Conservation (phyloP, 2,113 vertebrate species). For the Microcebus lehilahytsara region DNA sequence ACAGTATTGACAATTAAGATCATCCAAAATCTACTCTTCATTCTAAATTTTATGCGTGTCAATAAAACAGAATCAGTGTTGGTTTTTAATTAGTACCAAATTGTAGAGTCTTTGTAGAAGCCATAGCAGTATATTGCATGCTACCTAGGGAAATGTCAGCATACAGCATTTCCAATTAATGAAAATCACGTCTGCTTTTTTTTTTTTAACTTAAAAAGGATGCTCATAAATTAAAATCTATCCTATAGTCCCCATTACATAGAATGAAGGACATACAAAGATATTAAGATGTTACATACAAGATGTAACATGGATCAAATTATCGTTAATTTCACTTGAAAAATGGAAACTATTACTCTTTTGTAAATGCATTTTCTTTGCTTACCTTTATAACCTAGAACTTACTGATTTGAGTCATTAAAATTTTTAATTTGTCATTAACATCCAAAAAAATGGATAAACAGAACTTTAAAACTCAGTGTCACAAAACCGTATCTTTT, state of each 20-base stretch:
- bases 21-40: background rate
- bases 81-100: background rate
- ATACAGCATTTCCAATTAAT: background rate
- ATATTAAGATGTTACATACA: background rate
- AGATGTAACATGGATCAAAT: background rate
- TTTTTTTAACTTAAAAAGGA: background rate
- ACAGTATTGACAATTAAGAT: background rate
- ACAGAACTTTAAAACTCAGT: background rate
- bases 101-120: background rate
- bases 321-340: background rate
- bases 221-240: background rate
- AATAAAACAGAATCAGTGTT: background rate
- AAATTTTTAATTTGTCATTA: background rate
- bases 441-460: background rate
- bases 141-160: background rate
- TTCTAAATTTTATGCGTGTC: background rate
- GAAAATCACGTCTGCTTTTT: background rate
- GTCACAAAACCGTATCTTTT: background rate
- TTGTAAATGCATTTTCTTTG: background rate
- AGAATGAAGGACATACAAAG: background rate
- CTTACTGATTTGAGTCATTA: background rate
- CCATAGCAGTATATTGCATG: fast-evolving
- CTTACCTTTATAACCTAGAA: slow-evolving; percentile 3
- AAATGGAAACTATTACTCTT: background rate
- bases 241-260: background rate